Evolutionary conservation across 2,888 invertebrate genomes (phyloP), one percentile per base, ranked within the genome.

Genomic region (Eupeodes luniger): DNA sequence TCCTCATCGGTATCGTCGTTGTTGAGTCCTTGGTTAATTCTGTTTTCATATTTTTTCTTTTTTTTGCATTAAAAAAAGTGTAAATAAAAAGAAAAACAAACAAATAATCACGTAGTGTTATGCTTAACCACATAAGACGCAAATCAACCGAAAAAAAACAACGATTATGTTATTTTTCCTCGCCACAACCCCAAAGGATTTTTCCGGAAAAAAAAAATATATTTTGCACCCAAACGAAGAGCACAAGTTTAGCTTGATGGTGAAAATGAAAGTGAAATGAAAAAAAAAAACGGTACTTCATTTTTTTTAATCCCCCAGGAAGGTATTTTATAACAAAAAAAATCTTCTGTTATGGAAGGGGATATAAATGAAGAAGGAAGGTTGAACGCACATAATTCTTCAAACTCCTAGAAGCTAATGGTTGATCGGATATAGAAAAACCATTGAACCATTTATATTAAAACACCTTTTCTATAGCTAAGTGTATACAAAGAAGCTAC

Each of bases 11-110:
- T 27, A 27, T 27, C 27, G 27, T 27, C 27, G 2, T 27, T 27
- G 59, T 34, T 75, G 72, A 79, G 72, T 74, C 47, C 34, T 76
- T 83, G 44, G 53, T 72, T 82, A 87, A 79, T 83, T 76, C 66
- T 66, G 80, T 87, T 80, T 80, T 83, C 76, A 40, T 40, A 7
- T 40, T 7, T 80, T 80, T 53, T 53, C 36, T 53, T 53, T 16
- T 16, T 53, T 51, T 53, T 53, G 16, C 36, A 36, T 51, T 53
- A 64, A 69, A 69, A 53, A 67, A 40, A 61, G 51, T 70, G 57
- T 44, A 70, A 70, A 70, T 57, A 70, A 57, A 70, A 59, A 47
- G 59, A 61, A 76, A 72, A 80, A 74, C 70, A 83, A 83, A 87
- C 55, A 83, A 64, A 67, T 76, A 72, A 66, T 19, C 47, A 66